Evolutionary conservation across 2,888 invertebrate genomes (phyloP), one percentile per base, ranked within the genome.

Genomic region (Odiellus spinosus): DNA sequence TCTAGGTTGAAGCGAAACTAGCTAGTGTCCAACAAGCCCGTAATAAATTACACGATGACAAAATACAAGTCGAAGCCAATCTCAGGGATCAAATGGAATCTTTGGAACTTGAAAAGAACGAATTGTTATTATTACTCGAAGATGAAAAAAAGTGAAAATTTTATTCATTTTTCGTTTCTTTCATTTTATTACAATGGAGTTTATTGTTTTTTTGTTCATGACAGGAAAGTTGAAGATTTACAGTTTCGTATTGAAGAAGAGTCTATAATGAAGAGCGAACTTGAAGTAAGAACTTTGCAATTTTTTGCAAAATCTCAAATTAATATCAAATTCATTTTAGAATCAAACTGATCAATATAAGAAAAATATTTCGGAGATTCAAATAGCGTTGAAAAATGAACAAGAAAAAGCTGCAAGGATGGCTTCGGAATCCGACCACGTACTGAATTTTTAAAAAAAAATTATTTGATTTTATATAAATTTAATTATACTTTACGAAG

Each of bases 201-300:
- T 2, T n/a, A 17, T 12, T 8, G 17, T 8, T 38, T 17, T 21
- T 32, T 26, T 44, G 26, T 21, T 19, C 39, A 42, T 47, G 49
- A 26, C 20, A 77, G 80, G 61, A 84, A 80, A 66, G 77, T 80
- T 4, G 90, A 91, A 70, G 91, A 91, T 65, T 72, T 91, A 52
- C 80, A 86, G 67, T 91, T 90, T 64, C 64, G 82, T 48, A 80
- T 85, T 53, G 93, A 93, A 69, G 93, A 95, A 64, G 86, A 87
- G 56, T 79, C 82, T 39, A 82, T 91, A 59, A 78, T 78, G 60
- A 86, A 83, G 64, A 81, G 82, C 61, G 91, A 91, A 64, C 73
- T 85, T 56, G 81, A 86, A 75, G 87, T 88, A 73, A 71, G 67
- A 61, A 4, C 12, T 21, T 12, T 8, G 15, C 10, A 14, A 26